Evolutionary conservation across 2,888 invertebrate genomes (phyloP).

Genomic region (Melieria picta): DNA sequence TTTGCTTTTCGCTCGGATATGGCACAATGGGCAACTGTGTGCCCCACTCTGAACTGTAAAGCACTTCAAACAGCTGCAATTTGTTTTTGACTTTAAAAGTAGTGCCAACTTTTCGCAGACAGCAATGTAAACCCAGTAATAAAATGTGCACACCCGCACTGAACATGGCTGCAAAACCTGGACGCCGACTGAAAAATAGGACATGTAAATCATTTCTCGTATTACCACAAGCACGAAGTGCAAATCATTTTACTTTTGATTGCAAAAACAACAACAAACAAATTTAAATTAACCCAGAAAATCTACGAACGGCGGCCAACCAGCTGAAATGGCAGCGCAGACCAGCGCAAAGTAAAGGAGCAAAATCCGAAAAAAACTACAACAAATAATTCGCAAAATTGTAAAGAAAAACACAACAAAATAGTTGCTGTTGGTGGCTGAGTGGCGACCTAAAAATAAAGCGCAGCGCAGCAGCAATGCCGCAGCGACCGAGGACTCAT

Average conservation of each 20-base stretch:
- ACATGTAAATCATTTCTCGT: conserved; percentile 27
- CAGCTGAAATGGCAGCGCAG: not conserved
- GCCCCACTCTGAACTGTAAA: too few relatives aligned
- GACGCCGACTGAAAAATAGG: conserved; percentile 23
- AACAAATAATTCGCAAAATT: not conserved
- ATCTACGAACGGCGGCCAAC: not conserved
- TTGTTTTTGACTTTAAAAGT: too few relatives aligned
- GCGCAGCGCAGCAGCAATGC: not conserved
- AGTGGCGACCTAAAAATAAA: not conserved
- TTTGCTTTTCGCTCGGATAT: too few relatives aligned
- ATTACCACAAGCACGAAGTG: conserved; percentile 26
- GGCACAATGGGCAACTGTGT: too few relatives aligned
- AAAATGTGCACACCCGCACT: too few relatives aligned
- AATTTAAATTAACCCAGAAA: conserved; percentile 34
- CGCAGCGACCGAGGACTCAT: not conserved
- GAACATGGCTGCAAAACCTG: too few relatives aligned
- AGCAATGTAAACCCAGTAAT: too few relatives aligned
- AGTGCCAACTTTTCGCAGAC: too few relatives aligned
- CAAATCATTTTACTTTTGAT: conserved; percentile 37
- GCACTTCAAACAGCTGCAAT: too few relatives aligned
- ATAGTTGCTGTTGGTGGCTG: not conserved
- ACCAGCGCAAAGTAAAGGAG: conserved; percentile 8
- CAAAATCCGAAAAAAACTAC: not conserved
- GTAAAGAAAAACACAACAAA: not conserved
- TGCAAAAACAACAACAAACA: conserved; percentile 28